A percentile compares a stretch with the other conserved stretches of the same genome.
These are phyloP conservation scores for Leptonema lineaticorne DNA, from an alignment of 1,140 invertebrate species.

Conservation along the genomic window DNA sequence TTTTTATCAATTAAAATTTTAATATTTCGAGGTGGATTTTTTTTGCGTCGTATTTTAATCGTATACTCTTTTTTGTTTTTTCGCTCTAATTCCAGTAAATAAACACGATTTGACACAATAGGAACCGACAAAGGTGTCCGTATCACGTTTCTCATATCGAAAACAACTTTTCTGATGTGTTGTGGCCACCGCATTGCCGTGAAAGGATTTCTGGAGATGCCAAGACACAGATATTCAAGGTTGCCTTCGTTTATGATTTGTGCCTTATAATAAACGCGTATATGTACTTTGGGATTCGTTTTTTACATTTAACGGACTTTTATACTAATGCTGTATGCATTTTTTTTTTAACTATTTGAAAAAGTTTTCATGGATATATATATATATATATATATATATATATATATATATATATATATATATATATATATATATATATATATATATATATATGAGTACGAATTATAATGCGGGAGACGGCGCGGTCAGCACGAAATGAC, in stretches of 20 bases:
- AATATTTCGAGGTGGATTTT: no score
- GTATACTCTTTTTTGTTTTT: background rate
- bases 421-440: no score
- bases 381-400: no score
- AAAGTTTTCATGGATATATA: no score
- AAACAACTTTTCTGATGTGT: background rate
- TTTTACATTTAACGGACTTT: no score
- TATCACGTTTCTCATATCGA: background rate
- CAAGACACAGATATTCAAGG: background rate
- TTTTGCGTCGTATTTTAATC: no score
- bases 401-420: no score
- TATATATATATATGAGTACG: no score
- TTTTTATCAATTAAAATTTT: background rate
- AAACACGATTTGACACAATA: background rate
- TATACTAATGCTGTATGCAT: no score
- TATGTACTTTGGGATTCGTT: background rate
- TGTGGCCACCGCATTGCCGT: background rate
- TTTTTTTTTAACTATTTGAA: no score
- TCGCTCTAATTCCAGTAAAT: background rate
- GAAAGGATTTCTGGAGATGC: background rate
- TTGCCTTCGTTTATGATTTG: background rate
- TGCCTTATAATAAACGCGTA: background rate
- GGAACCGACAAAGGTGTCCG: background rate
- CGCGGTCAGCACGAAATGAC: background rate
- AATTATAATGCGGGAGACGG: background rate